phyloP scores from a whole-genome alignment of 2,888 invertebrate genomes.

The Oxycera nigricornis region DNA sequence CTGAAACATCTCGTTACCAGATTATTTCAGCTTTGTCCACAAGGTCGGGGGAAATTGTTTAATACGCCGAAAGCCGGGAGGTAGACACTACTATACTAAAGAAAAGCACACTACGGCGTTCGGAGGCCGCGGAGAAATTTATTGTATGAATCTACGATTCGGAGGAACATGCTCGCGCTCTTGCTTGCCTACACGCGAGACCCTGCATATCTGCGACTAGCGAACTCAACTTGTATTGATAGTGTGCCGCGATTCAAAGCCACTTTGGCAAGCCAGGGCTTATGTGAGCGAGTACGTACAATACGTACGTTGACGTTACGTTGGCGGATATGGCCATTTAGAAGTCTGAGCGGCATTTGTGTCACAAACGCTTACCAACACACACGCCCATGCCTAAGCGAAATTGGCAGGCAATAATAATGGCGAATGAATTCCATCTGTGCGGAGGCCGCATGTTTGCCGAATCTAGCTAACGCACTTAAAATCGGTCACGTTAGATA shows the following conservation, averaged over 20 bases:
- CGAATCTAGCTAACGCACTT: constrained; percentile 24
- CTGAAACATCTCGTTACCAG: constrained; percentile 44
- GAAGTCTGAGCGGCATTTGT: constrained; percentile 23
- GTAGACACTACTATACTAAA: constrained; percentile 8
- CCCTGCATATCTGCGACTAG: neutral
- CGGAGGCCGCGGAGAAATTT: constrained; percentile 23
- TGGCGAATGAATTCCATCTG: constrained; percentile 12
- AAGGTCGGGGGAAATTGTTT: constrained; percentile 41
- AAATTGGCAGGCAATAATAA: constrained; percentile 13
- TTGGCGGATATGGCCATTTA: constrained; percentile 37
- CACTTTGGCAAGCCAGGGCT: neutral
- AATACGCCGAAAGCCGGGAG: neutral
- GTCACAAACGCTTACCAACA: constrained; percentile 18
- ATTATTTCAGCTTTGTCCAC: constrained; percentile 45
- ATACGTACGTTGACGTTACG: neutral
- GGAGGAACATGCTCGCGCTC: neutral
- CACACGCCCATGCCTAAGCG: neutral
- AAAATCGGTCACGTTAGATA: constrained; percentile 1
- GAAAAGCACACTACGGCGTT: constrained; percentile 7
- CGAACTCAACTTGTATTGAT: neutral
- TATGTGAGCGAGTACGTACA: neutral
- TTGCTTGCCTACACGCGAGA: neutral
- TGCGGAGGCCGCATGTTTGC: constrained; percentile 4
- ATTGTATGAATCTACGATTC: constrained; percentile 1
- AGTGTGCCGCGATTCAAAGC: neutral